phyloP scores from a whole-genome alignment of 2,113 vertebrate species.

The Tonatia bakeri region DNA sequence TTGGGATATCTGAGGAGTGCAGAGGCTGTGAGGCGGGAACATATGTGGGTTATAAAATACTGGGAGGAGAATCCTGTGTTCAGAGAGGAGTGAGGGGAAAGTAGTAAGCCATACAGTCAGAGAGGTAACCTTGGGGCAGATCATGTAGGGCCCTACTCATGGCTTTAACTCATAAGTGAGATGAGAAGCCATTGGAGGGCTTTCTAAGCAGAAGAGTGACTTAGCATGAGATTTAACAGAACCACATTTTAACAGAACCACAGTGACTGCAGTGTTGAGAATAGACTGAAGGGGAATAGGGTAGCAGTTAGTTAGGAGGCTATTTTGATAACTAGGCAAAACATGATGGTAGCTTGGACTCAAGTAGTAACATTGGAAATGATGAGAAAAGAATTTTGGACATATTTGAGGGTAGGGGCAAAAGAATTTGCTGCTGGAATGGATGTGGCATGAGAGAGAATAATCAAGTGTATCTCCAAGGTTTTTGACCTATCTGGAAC shows the following conservation, averaged over 20 bases:
- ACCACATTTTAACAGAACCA: neutral
- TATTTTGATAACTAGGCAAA: neutral
- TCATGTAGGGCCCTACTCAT: neutral
- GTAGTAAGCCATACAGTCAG: neutral
- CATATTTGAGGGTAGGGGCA: neutral
- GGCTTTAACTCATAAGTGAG: neutral
- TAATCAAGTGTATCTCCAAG: neutral
- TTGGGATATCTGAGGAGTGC: neutral
- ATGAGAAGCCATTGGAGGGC: neutral
- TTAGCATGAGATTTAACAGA: neutral
- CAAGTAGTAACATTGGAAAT: neutral
- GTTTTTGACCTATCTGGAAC: slow-evolving; percentile 7
- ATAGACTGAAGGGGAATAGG: neutral
- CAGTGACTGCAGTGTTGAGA: neutral
- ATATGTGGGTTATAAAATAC: neutral
- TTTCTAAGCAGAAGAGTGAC: neutral
- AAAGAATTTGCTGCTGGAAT: neutral
- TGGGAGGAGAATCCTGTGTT: neutral
- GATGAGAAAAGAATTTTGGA: neutral
- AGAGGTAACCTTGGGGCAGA: neutral
- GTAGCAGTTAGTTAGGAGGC: neutral
- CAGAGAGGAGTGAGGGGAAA: neutral
- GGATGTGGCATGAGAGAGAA: neutral
- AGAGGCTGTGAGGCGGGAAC: neutral
- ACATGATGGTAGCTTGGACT: neutral